Evolutionary conservation across 2,113 vertebrate genomes (phyloP).

Genomic region (Oenanthe oenanthe): DNA sequence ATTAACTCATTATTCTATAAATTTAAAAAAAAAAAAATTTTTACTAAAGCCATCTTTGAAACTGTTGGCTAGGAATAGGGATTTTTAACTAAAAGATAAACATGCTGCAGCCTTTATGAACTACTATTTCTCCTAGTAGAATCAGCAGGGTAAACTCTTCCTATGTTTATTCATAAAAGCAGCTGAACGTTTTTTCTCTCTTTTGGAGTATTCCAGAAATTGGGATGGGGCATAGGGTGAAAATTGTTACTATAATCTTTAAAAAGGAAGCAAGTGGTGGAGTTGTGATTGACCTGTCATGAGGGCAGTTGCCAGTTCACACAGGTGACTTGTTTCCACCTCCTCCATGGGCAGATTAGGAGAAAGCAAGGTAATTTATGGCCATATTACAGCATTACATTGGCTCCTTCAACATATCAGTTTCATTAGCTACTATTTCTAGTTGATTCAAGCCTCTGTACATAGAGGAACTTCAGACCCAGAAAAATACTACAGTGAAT

Average conservation of each 20-base stretch:
- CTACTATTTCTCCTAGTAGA: neutral
- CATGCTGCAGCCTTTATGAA: neutral
- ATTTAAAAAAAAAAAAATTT: neutral
- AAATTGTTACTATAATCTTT: neutral
- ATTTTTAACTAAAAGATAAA: neutral
- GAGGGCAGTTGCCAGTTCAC: neutral
- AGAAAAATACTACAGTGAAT: fast-evolving
- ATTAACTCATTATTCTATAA: neutral
- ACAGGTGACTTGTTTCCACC: neutral
- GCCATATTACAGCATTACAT: neutral
- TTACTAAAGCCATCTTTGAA: neutral
- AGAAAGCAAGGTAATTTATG: neutral
- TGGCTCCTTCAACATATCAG: neutral
- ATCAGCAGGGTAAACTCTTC: neutral
- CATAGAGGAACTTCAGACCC: neutral
- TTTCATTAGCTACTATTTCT: neutral
- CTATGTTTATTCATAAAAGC: neutral
- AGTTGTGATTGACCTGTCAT: neutral
- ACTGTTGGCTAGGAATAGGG: neutral
- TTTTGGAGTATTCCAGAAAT: neutral
- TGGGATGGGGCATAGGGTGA: neutral
- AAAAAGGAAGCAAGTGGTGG: neutral
- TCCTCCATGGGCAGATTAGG: neutral
- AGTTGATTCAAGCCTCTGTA: neutral
- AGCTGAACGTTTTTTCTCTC: neutral